Percentiles rank a stretch among this genome's conserved stretches.
Evolutionary conservation across 2,888 invertebrate species (phyloP).

Genomic region (Microplitis deprimator): DNA sequence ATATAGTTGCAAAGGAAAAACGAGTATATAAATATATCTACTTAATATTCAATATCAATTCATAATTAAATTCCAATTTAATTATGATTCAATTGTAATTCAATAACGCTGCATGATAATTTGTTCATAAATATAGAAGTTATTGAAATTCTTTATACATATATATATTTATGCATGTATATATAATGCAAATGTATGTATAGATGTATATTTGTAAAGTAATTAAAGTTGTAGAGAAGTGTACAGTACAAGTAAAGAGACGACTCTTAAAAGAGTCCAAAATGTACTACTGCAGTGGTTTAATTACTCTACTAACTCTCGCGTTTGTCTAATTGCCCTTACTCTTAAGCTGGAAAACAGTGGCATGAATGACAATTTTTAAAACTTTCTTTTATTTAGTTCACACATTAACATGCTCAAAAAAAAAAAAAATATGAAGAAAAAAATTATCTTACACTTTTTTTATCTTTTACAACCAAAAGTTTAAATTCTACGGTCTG

Average conservation of each 20-base stretch:
- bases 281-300: conserved; percentile 21
- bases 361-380: not conserved
- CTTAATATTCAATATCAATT: not conserved
- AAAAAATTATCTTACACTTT: not conserved
- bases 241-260: not conserved
- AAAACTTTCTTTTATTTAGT: not conserved
- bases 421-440: not conserved
- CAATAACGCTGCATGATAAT: not conserved
- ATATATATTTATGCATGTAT: not conserved
- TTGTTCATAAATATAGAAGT: not conserved
- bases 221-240: not conserved
- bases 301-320: conserved; percentile 18
- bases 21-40: not conserved
- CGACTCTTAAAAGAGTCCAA: conserved; percentile 15
- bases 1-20: not conserved
- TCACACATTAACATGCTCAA: not conserved
- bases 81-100: not conserved
- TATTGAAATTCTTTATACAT: not conserved
- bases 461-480: not conserved
- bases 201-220: not conserved
- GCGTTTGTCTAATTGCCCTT: conserved; percentile 19
- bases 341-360: conserved; percentile 11
- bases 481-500: not conserved
- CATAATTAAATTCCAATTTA: not conserved
- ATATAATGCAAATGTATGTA: not conserved